These are phyloP conservation scores for Cuculus canorus DNA, from an alignment of 2,797 vertebrate genomes.

Conservation along the genomic window DNA sequence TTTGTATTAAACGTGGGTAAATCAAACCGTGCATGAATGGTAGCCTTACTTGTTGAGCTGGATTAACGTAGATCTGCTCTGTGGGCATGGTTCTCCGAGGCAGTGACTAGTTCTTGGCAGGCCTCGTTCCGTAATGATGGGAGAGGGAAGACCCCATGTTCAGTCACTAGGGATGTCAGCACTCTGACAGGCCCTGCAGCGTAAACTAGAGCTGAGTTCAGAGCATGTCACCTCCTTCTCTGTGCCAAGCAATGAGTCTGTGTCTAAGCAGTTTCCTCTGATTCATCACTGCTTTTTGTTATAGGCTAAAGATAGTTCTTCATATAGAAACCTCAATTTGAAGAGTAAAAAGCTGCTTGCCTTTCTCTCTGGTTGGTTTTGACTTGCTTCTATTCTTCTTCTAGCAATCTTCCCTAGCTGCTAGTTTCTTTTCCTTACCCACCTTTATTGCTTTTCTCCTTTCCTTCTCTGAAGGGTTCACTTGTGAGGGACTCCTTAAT, in stretches of 20 bases:
- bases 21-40: not conserved
- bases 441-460: not conserved
- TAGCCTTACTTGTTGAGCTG: not conserved
- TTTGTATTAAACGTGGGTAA: not conserved
- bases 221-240: not conserved
- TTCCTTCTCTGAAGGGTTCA: not conserved
- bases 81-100: accelerated
- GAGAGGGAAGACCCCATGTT: not conserved
- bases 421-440: not conserved
- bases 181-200: not conserved
- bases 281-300: slow-evolving; percentile 6
- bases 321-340: not conserved
- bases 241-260: not conserved
- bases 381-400: not conserved
- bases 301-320: not conserved
- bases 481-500: not conserved
- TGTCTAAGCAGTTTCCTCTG: slow-evolving; percentile 44
- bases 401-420: not conserved
- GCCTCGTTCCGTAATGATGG: not conserved
- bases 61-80: not conserved
- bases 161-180: not conserved
- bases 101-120: not conserved
- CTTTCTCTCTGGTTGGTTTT: not conserved
- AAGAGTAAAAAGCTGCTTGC: not conserved
- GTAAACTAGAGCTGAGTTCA: not conserved